phyloP scores from a whole-genome alignment of 2,797 vertebrate species.

The Enteromius afrohamiltoni region DNA sequence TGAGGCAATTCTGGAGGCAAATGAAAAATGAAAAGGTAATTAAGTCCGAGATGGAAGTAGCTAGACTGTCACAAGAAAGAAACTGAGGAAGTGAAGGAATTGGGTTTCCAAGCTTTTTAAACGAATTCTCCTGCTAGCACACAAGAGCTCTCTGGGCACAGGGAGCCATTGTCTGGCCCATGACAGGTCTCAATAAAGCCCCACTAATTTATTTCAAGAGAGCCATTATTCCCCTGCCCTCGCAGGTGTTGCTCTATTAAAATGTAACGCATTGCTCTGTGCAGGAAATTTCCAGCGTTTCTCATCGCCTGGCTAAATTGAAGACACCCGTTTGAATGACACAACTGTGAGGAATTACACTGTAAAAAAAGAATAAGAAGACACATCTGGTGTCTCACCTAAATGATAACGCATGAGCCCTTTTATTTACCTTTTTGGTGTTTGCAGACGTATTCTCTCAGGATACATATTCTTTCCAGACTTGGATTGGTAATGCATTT shows the following conservation, averaged over 20 bases:
- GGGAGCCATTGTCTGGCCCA: conserved; percentile 60
- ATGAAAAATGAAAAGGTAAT: conserved; percentile 67
- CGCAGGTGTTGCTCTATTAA: conserved; percentile 81
- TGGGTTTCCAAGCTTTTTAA: conserved; percentile 57
- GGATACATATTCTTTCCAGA: conserved; percentile 27
- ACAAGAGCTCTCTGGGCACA: conserved; percentile 51
- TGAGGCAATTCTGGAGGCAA: conserved; percentile 54
- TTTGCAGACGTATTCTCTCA: conserved; percentile 19
- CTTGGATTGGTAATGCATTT: conserved; percentile 37
- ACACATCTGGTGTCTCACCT: conserved; percentile 11
- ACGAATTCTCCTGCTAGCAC: conserved; percentile 47
- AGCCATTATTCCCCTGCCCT: conserved; percentile 62
- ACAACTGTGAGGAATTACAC: conserved; percentile 39
- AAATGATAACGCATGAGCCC: conserved; percentile 22
- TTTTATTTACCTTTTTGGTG: conserved; percentile 53
- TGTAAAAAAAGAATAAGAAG: conserved; percentile 30
- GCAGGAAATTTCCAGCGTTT: conserved; percentile 73
- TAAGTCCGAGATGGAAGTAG: conserved; percentile 59
- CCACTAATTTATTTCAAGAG: conserved; percentile 79
- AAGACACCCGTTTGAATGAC: conserved; percentile 61
- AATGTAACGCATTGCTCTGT: conserved; percentile 82
- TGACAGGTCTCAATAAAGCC: conserved; percentile 73
- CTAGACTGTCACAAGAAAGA: conserved; percentile 57
- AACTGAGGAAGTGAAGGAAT: conserved; percentile 62
- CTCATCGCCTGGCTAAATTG: conserved; percentile 70